Base-by-base conservation (phyloP, 1,140 invertebrate genomes). In the Drosophila ironensis region DNA sequence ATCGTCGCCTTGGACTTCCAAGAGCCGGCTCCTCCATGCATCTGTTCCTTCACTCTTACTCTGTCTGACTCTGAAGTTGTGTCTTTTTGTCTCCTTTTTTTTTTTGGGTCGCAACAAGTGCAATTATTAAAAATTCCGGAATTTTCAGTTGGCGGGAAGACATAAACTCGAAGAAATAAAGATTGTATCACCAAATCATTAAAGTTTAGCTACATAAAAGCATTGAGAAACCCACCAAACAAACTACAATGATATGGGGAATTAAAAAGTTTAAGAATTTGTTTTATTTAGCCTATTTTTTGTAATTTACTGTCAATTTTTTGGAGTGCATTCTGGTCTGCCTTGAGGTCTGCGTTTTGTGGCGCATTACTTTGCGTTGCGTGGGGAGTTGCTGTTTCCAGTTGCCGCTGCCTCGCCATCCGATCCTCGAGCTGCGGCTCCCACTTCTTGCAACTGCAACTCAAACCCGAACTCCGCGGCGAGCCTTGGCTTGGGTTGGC, bases 41-140 rank as follows among this genome's bases (percentile, higher is more conserved):
- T 71, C 45, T 52, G 69, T 46, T 59, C 12, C 22, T 59, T 63
- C 6, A 38, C 25, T 40, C 56, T 9, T 12, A n/a, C n/a, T 17
- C 4, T 2, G 16, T 7, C 20, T 19, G 17, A 19, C 14, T n/a
- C 51, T 17, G 56, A 8, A 33, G 28, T 35, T 25, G 24, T 52
- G 22, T 40, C 59, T 37, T 46, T 57, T 66, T 28, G 37, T 41
- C 45, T 68, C 37, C 30, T 22, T 60, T 73, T 70, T 72, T 78
- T 80, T 73, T 72, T 72, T 72, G 11, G 52, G 77, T 66, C 81
- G 80, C 80, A 86, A 86, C 80, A 86, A 86, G 80, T 86, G 80
- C 80, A 86, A 86, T 86, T 86, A 86, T 86, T 86, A 86, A 86
- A 84, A 86, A 86, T 84, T 84, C 80, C 80, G 70, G 80, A 84